Conservation (phyloP, 1,140 invertebrate species). For the Thrips palmi region DNA sequence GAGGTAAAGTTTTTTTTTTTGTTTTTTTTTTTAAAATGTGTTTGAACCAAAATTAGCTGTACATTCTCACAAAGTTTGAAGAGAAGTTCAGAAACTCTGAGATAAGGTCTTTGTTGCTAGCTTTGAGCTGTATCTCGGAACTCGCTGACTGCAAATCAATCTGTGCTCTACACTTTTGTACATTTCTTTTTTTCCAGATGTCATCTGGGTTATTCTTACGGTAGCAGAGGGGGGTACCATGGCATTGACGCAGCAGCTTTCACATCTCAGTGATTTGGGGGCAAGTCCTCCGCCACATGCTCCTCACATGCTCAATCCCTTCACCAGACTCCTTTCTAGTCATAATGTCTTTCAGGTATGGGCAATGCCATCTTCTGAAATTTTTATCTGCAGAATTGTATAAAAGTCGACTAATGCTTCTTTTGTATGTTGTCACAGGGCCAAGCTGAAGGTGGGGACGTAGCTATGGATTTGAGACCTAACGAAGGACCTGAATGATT, state of each 20-base stretch:
- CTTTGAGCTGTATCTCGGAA: background rate
- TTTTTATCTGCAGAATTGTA: no score
- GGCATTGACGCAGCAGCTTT: slow-evolving; percentile 48
- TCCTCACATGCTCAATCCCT: no score
- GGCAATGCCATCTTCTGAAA: no score
- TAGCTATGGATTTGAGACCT: no score
- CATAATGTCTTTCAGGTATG: no score
- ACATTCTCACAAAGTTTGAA: background rate
- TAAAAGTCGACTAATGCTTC: no score
- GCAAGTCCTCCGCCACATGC: slow-evolving; percentile 1
- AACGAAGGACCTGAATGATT: no score
- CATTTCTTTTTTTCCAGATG: slow-evolving; percentile 29
- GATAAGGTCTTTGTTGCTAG: background rate
- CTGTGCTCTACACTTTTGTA: slow-evolving; percentile 9
- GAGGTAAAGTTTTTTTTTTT: slow-evolving; percentile 35
- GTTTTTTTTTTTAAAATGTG: slow-evolving; percentile 19
- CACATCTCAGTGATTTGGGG: slow-evolving; percentile 28
- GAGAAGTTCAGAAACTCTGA: background rate
- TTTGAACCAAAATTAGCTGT: slow-evolving; percentile 4
- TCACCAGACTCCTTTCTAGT: no score
- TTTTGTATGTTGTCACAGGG: no score
- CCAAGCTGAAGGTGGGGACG: no score
- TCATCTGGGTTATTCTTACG: slow-evolving; percentile 47
- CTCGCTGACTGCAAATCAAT: slow-evolving; percentile 13
- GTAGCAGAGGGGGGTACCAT: slow-evolving; percentile 47